Conservation (phyloP, 2,797 vertebrate genomes). For the Picus viridis region DNA sequence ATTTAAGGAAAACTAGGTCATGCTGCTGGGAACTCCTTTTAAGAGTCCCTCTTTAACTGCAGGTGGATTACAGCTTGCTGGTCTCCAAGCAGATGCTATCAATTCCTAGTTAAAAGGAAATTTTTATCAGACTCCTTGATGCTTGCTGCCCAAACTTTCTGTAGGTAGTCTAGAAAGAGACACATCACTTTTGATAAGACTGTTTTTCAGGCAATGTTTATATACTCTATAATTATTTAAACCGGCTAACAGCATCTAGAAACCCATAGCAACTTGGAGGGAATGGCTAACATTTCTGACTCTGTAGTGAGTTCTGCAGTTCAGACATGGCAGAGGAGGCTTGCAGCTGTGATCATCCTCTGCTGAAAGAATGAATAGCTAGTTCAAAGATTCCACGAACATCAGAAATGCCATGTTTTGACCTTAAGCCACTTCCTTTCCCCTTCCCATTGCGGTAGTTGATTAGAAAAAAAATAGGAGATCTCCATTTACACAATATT, state of each 20-base stretch:
- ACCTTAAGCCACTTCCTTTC: neutral
- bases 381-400: neutral
- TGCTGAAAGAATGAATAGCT: neutral
- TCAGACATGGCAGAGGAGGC: neutral
- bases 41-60: neutral
- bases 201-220: neutral
- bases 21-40: slow-evolving; percentile 27
- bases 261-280: neutral
- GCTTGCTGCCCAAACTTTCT: slow-evolving; percentile 60
- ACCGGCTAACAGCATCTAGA: neutral
- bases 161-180: neutral
- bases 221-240: neutral
- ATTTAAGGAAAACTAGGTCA: slow-evolving; percentile 22
- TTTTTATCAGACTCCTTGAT: slow-evolving; percentile 60
- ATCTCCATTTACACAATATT: neutral
- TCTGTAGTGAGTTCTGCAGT: neutral
- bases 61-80: slow-evolving; percentile 6
- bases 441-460: neutral
- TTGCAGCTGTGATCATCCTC: neutral
- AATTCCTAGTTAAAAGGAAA: slow-evolving; percentile 61
- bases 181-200: neutral
- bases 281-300: neutral
- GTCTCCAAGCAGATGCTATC: slow-evolving; percentile 41
- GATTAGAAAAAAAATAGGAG: neutral
- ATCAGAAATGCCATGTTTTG: neutral